Base-by-base conservation (phyloP, 2,113 vertebrate species). In the Zosterops pallidus region DNA sequence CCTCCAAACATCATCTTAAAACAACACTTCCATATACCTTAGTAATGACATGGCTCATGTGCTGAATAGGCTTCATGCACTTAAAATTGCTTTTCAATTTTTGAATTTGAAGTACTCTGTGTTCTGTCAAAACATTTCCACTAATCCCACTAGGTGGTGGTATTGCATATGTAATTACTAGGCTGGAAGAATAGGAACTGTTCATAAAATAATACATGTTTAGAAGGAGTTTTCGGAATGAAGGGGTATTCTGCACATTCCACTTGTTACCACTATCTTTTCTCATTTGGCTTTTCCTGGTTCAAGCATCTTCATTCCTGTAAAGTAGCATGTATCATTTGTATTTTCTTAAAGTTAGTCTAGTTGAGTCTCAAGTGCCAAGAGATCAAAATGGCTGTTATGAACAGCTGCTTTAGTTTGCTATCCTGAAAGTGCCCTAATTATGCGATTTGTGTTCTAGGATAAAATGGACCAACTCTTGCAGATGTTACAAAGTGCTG, bases 381-480 rank as follows among this genome's bases (percentile, higher is more conserved):
- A 41, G 55, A 70, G 26, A 47, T 55, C 50, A 44, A 84, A 84
- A 59, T 44, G 24, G 11, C 37, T 78, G 9, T 70, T 91, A 20
- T 67, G 82, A 85, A 65, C 25, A 71, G 11, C 9, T 77, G 29
- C 55, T 91, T 89, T 86, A 55, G 50, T 64, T 63, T 91, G 15
- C 47, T 78, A 1, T 78, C 31, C 37, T 57, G 25, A n/a, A 88
- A 83, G 39, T 39, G 28, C 14, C 31, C 8, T 83, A 53, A 90
- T 76, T 64, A 26, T 8, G 28, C 9, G 14, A 49, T 85, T 85
- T 90, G 18, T 90, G 23, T 96, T 94, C 8, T 91, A 99, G 99
- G 99, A 99, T 95, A 99, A 99, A 98, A 99, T 99, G 98, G 99
- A 99, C 96, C 99, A 99, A 41, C 97, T 99, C 55, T 95, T 99